Evolutionary conservation across 2,888 invertebrate genomes (phyloP).

Genomic region (Scaptomyza caliginosa): DNA sequence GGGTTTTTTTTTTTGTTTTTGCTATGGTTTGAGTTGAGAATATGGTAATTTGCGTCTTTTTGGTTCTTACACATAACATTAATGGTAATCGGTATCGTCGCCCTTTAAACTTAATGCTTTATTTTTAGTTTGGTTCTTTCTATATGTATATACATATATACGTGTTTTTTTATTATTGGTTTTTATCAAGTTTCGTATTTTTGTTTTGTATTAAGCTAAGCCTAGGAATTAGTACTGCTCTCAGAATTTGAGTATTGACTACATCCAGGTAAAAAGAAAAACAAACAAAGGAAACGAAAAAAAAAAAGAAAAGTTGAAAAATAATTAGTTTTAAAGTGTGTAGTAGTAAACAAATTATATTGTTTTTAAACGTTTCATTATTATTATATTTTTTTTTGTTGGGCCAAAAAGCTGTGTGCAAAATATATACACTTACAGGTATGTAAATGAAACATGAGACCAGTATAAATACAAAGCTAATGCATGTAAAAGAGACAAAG

Average conservation of each 20-base stretch:
- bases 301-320: slow-evolving; percentile 59
- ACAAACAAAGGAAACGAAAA: slow-evolving; percentile 56
- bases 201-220: slow-evolving; percentile 46
- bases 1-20: slow-evolving; percentile 3
- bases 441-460: slow-evolving; percentile 15
- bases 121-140: slow-evolving; percentile 22
- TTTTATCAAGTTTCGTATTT: slow-evolving; percentile 25
- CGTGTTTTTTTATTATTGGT: slow-evolving; percentile 25
- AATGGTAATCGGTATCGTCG: slow-evolving; percentile 14
- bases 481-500: slow-evolving; percentile 17
- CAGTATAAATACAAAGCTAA: not conserved
- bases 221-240: slow-evolving; percentile 73
- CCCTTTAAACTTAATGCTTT: slow-evolving; percentile 15
- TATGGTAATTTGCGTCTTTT: slow-evolving; percentile 4
- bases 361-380: too few relatives aligned
- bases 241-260: slow-evolving; percentile 81
- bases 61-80: slow-evolving; percentile 3
- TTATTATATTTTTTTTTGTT: not conserved
- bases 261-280: slow-evolving; percentile 44
- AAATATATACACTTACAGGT: slow-evolving; percentile 11
- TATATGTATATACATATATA: slow-evolving; percentile 1
- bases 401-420: slow-evolving; percentile 28
- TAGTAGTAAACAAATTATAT: slow-evolving; percentile 35
- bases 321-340: slow-evolving; percentile 58
- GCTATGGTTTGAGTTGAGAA: not conserved